phyloP scores from a whole-genome alignment of 2,888 invertebrate genomes.

The Cerceris ruficornis region DNA sequence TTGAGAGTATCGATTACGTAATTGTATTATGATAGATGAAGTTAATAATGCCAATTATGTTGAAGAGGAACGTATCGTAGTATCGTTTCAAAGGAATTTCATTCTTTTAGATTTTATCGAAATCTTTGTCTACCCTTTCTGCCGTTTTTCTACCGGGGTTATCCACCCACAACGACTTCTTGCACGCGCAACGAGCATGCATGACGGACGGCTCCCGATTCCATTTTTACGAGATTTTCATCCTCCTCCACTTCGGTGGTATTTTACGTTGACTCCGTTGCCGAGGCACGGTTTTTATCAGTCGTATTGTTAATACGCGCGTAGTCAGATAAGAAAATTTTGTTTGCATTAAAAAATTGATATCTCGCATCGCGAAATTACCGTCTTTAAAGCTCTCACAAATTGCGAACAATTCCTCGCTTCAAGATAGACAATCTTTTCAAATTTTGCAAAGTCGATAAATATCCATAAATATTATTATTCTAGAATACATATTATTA shows the following conservation, averaged over 20 bases:
- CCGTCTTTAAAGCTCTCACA: too few species aligned
- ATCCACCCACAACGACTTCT: constrained; percentile 29
- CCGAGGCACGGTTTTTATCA: not conserved
- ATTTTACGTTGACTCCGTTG: not conserved
- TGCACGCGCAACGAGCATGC: constrained; percentile 38
- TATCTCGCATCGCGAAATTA: too few species aligned
- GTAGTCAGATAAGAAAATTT: too few species aligned
- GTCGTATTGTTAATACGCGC: not conserved
- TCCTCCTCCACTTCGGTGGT: constrained; percentile 5
- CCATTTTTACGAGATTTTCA: constrained; percentile 30
- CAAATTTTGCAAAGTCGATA: too few species aligned
- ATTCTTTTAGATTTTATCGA: constrained; percentile 37
- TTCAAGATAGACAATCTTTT: too few species aligned
- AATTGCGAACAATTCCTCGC: too few species aligned
- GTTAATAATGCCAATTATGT: too few species aligned
- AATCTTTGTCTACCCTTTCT: constrained; percentile 18
- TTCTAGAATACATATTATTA: too few species aligned
- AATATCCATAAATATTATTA: too few species aligned
- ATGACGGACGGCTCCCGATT: constrained; percentile 44
- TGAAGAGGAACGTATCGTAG: not conserved
- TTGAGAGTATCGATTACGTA: too few species aligned
- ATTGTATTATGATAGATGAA: too few species aligned
- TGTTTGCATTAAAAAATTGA: too few species aligned
- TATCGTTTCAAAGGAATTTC: constrained; percentile 9
- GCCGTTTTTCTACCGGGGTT: constrained; percentile 35